Conservation (phyloP, 2,113 vertebrate genomes). For the Microcebus jonahi region DNA sequence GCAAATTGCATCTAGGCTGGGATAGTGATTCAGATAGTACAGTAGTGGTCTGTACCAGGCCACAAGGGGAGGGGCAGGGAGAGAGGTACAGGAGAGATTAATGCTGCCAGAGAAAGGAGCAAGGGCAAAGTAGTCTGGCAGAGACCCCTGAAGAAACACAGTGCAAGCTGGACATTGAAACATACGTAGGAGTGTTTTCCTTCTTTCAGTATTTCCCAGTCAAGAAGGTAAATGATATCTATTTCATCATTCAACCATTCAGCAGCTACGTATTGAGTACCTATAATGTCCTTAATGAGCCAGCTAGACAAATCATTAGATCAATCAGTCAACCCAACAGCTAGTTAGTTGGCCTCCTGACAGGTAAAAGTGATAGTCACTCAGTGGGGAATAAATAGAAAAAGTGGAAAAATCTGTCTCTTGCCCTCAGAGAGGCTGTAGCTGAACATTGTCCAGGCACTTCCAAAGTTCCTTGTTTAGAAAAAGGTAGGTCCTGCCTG, state of each 20-base stretch:
- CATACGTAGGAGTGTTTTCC: not conserved
- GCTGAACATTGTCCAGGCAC: not conserved
- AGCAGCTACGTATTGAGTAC: not conserved
- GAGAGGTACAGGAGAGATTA: too few species aligned
- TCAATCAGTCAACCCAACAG: not conserved
- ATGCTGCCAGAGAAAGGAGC: not conserved
- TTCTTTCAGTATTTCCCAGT: not conserved
- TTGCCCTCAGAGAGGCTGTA: not conserved
- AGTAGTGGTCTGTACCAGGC: not conserved
- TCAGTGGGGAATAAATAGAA: not conserved
- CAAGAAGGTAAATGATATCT: not conserved
- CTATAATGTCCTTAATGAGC: not conserved
- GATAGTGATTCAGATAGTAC: not conserved
- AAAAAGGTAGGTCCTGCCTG: not conserved
- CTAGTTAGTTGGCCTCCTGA: not conserved
- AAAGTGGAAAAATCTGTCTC: not conserved
- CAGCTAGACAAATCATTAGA: not conserved
- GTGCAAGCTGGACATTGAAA: not conserved
- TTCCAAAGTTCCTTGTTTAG: not conserved
- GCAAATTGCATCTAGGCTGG: not conserved
- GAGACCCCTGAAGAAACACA: not conserved
- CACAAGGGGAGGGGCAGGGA: not conserved
- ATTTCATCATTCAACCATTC: not conserved
- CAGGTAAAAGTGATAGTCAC: not conserved
- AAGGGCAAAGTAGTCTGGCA: not conserved